Evolutionary conservation across 2,888 invertebrate genomes (phyloP), one percentile per base, ranked within the genome.

Genomic region (Pseudococcus viburni): DNA sequence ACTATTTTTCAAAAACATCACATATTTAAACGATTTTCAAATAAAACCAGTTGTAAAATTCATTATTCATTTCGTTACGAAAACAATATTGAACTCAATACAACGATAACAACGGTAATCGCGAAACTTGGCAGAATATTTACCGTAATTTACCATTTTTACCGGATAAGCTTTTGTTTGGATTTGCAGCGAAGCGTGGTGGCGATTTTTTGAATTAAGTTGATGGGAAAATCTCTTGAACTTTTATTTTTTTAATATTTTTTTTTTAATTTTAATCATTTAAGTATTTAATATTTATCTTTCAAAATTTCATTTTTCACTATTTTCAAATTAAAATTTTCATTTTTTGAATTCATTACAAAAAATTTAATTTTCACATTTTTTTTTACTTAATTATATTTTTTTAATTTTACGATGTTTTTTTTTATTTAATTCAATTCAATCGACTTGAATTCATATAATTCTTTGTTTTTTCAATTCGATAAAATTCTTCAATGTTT

Each of bases 31-130:
- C 42, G 42, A 42, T 3, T 42, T 42, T 42, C 6, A 42, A 42
- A 42, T 42, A 42, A 17, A 80, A 83, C 80, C 80, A 83, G 80
- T 83, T 83, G 80, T 83, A 83, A 73, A 33, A 33, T 33, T 12
- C 42, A 83, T 17, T 17, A 80, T 42, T 80, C 80, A 80, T 46
- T 46, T 15, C 77, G 39, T 19, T 64, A 73, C 73, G 33, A 73
- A 73, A 73, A 73, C 33, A 73, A 15, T 73, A 42, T 33, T 46
- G 19, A 26, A 9, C 19, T 19, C 8, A 1, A 46, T 83, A 11
- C 80, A 42, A 19, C 80, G 46, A 83, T 46, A 83, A 83, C 42
- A 83, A 83, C 73, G 6, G 33, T 33, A 73, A 39, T 73, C 33
- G 33, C 73, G 73, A 73, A 68, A 73, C 80, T 17, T 42, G 46